Evolutionary conservation across 2,888 invertebrate genomes (phyloP).

Genomic region (Acanthopleura granulata): DNA sequence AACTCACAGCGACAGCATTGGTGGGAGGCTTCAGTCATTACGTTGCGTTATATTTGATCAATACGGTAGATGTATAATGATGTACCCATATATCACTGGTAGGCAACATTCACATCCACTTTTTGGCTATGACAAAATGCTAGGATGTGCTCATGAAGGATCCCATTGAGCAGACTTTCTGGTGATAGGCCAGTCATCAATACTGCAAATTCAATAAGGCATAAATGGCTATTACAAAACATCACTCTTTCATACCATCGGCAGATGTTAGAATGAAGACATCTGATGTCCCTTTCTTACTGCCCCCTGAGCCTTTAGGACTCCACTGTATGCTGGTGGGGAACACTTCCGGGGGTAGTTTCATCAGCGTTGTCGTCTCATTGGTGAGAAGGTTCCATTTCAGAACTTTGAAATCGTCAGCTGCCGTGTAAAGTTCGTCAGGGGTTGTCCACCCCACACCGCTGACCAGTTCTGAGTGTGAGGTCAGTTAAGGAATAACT

Average conservation of each 20-base stretch:
- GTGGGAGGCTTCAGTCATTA: no score
- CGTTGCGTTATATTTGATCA: no score
- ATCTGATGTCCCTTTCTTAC: conserved; percentile 75
- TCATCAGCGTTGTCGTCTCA: conserved; percentile 83
- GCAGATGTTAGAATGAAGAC: conserved; percentile 87
- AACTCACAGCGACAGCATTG: no score
- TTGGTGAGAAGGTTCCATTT: conserved; percentile 89
- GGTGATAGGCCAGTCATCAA: no score
- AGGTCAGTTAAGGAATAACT: conserved; percentile 47
- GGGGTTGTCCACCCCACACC: conserved; percentile 94
- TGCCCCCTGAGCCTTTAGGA: conserved; percentile 74
- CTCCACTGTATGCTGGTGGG: conserved; percentile 93
- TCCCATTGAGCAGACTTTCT: no score
- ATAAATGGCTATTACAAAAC: no score
- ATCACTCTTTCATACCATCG: conserved; percentile 78
- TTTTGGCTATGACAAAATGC: no score
- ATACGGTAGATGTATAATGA: no score
- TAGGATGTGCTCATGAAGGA: no score
- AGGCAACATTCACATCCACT: no score
- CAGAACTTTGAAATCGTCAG: conserved; percentile 92
- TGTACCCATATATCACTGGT: no score
- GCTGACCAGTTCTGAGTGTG: conserved; percentile 80
- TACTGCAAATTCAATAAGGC: no score
- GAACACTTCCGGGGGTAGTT: conserved; percentile 85
- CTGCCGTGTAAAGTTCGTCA: conserved; percentile 93